Percentiles rank a stretch among this genome's conserved stretches.
Evolutionary conservation across 2,888 invertebrate species (phyloP).

Genomic region (Ptilodon capucinus): DNA sequence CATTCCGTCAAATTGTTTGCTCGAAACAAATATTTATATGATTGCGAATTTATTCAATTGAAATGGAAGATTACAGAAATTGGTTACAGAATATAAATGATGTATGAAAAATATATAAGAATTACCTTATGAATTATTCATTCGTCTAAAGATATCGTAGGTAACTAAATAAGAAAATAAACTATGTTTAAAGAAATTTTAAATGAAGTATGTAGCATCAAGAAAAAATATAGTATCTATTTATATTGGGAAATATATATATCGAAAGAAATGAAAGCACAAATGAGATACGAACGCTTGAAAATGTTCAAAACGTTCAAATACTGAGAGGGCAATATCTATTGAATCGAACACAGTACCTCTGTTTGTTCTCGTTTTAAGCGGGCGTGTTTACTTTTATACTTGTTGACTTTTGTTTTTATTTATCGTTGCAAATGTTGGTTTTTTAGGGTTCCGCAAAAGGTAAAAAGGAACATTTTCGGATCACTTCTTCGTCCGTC

Average conservation of each 20-base stretch:
- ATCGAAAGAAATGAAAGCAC: background rate
- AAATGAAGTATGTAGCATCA: background rate
- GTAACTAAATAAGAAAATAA: background rate
- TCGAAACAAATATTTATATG: background rate
- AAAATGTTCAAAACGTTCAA: constrained; percentile 31
- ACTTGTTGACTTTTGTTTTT: constrained; percentile 41
- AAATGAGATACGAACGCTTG: constrained; percentile 14
- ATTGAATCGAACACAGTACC: constrained; percentile 34
- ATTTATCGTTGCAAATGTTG: constrained; percentile 28
- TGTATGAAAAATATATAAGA: too few species aligned
- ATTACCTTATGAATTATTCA: background rate
- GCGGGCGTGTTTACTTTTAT: constrained; percentile 35
- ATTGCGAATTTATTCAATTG: background rate
- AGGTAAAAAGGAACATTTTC: too few species aligned
- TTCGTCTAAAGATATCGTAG: background rate
- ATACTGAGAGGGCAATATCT: constrained; percentile 38
- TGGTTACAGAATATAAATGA: too few species aligned
- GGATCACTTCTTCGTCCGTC: too few species aligned
- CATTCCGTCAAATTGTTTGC: background rate
- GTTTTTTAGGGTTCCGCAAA: background rate
- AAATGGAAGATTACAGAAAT: background rate
- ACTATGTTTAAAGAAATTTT: background rate
- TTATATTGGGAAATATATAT: background rate
- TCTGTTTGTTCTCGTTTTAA: constrained; percentile 34
- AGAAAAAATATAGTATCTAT: background rate